These are phyloP conservation scores for Myrmecophaga tridactyla DNA, from an alignment of 2,113 vertebrate genomes.

Conservation along the genomic window DNA sequence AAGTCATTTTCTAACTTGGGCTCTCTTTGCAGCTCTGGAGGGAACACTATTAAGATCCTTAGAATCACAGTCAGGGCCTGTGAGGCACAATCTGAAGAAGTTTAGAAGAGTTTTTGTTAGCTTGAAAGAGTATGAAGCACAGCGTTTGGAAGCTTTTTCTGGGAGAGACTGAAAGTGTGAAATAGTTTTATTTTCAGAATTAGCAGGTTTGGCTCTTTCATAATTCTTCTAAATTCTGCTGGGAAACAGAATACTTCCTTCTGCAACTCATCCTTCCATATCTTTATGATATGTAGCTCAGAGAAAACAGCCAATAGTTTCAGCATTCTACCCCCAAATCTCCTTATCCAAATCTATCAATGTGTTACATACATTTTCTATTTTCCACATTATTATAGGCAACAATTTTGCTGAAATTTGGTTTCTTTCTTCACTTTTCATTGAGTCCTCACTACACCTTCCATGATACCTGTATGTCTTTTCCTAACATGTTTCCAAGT, in stretches of 20 bases:
- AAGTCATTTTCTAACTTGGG: neutral
- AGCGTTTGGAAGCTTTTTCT: neutral
- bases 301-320: neutral
- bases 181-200: neutral
- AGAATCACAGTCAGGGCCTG: neutral
- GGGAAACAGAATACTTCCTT: neutral
- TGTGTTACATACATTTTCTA: no score
- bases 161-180: neutral
- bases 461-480: neutral
- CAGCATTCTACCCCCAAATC: no score
- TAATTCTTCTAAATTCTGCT: neutral
- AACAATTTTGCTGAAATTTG: neutral
- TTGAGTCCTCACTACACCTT: neutral
- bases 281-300: neutral
- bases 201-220: neutral
- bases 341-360: neutral
- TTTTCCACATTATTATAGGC: neutral
- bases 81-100: accelerated
- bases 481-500: neutral
- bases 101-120: no score
- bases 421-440: neutral
- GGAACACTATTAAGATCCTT: neutral
- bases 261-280: no score
- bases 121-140: no score
- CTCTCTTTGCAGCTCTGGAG: neutral